Base-by-base conservation (phyloP, 2,797 vertebrate species). In the Hirundo rustica region DNA sequence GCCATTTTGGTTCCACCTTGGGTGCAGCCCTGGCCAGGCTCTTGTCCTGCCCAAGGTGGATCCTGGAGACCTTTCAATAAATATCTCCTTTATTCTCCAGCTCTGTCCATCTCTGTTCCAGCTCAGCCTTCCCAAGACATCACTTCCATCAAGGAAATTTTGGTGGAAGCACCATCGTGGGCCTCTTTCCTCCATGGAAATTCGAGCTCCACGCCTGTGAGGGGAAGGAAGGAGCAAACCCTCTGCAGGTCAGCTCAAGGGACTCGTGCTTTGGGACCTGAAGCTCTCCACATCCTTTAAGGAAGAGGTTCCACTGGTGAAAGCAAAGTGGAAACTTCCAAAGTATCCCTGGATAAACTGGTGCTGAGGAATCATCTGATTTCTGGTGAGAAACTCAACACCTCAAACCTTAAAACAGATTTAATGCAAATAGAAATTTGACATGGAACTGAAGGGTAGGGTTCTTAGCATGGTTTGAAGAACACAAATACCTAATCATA, bases 121-220 rank as follows among this genome's bases (percentile, higher is more conserved):
- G 55, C n/a, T 25, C n/a, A 34, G 22, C 55, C 10, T 25, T 36
- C n/a, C 23, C n/a, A 58, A 36, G 57, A 23, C 34, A 58, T 58
- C 57, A 26, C 23, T 36, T 51, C 57, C 38, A 60, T 42, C 26
- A 15, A 18, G 18, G 38, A 62, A 27, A n/a, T 64, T 45, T 55
- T 83, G 53, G 25, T 42, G 4, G 60, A 77, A 64, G 2, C 10
- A 4, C 12, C 25, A 3, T 4, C 0, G 0, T 19, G 29, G 13
- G 9, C 6, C 10, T 30, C 7, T 27, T 67, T 57, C 5, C 11
- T 61, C 32, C 7, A 1, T 3, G 26, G n/a, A 5, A 20, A 10
- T 16, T 16, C 11, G 6, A 57, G 32, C 6, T 77, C 27, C 22
- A 7, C 5, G 1, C 9, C 34, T 22, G 5, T 7, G 21, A 47